Conservation (phyloP, 1,140 invertebrate species). For the Gonatopus flavifemur region DNA sequence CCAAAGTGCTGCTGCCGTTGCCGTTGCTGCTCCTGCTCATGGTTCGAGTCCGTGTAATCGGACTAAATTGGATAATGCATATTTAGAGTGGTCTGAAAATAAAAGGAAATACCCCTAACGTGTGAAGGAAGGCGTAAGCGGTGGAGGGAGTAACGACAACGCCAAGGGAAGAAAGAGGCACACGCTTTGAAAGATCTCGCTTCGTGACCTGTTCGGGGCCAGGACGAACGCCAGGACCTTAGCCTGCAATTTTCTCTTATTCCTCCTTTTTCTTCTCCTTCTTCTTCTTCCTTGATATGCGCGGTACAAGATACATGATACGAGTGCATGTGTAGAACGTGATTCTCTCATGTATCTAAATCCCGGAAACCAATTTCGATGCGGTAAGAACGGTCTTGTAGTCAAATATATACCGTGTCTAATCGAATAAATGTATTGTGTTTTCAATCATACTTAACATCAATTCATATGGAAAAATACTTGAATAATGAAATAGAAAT, state of each 20-base stretch:
- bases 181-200: slow-evolving; percentile 26
- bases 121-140: slow-evolving; percentile 17
- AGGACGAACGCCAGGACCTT: slow-evolving; percentile 13
- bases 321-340: too few species aligned
- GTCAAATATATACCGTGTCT: too few species aligned
- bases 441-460: too few species aligned
- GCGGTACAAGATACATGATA: too few species aligned
- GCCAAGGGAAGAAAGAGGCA: slow-evolving; percentile 3
- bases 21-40: too few species aligned
- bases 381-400: too few species aligned
- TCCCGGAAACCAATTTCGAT: too few species aligned
- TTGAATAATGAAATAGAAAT: too few species aligned
- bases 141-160: not conserved
- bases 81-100: slow-evolving; percentile 37
- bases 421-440: too few species aligned
- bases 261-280: not conserved
- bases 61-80: slow-evolving; percentile 48
- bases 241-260: slow-evolving; percentile 5
- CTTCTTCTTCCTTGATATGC: not conserved
- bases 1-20: slow-evolving; percentile 20
- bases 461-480: too few species aligned
- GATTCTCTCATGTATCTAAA: too few species aligned
- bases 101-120: slow-evolving; percentile 10
- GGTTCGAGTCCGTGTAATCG: slow-evolving; percentile 49
- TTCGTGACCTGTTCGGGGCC: slow-evolving; percentile 23